Base-by-base conservation (phyloP, 2,113 vertebrate species). In the Boulengerochromis microlepis region DNA sequence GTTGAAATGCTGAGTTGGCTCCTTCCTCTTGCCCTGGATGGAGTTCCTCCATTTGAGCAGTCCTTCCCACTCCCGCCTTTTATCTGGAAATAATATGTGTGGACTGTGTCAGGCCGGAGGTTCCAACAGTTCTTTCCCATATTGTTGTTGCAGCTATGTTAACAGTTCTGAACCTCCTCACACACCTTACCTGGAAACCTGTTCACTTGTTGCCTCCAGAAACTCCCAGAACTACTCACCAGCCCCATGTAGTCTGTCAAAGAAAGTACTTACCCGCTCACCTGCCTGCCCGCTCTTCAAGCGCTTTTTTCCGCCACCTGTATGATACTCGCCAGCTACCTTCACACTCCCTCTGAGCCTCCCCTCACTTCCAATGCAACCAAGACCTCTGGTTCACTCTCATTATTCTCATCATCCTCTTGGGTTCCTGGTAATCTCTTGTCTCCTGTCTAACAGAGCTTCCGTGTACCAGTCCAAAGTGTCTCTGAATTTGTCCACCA, bases 1-100 rank as follows among this genome's bases (percentile, higher is more conserved):
- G 64, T 69, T 0, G 33, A 69, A 13, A 38, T 0, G 61, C 61
- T 69, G 11, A 38, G 0, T 40, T 69, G 33, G 33, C 33, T 69
- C 1, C 19, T 5, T 69, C 0, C 33, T 69, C 64, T 22, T 69
- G 64, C 19, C 33, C 0, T 40, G 35, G 35, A 40, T 42, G 35
- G 66, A 71, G 66, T 24, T 24, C 35, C 35, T 0, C 35, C 7
- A 15, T 42, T 71, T 42, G 35, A 71, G 3, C 35, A 71, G 66
- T 24, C 12, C 35, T 71, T 42, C n/a, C 35, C 66, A 24, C n/a
- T 71, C 8, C 15, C 1, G 0, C 57, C n/a, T 71, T 42, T 40
- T 42, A 69, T 22, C 33, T 69, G 64, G 4, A 22, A 71, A 24
- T 71, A 22, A 71, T 40, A 9, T 24, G n/a, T 15, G 11, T 71